Base-by-base conservation (phyloP, 2,888 invertebrate species). In the Rosalia funebris region DNA sequence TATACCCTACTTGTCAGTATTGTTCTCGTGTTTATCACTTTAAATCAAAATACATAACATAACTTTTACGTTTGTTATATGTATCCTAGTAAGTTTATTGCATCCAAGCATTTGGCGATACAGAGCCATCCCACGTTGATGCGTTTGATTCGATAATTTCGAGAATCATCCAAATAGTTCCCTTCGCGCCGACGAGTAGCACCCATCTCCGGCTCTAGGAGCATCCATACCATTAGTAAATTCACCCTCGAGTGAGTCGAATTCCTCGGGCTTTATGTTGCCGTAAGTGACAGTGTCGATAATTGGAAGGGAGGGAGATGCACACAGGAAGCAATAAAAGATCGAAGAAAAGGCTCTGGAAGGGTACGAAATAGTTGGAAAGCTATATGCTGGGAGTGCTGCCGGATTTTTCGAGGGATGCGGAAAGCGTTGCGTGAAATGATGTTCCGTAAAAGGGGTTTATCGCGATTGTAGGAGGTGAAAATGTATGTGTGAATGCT, bases 251-350 rank as follows among this genome's bases (percentile, higher is more conserved):
- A 64, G 59, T 60, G 54, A 60, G 62, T 54, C 37, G 60, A 59
- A 65, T 65, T 65, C 57, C 65, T 65, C 66, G 66, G 70, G 70
- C 73, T 76, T 75, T 74, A 72, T 72, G 72, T 70, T 68, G 65
- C 65, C 71, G 57, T 61, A 74, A 75, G 74, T 75, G 76, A 75
- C 76, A 75, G 72, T 72, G 66, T 64, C 71, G 72, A 75, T 77
- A 77, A 77, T 77, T 76, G 77, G 73, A 65, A 70, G 63, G 71
- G 74, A 70, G 68, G 57, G 70, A 66, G 68, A 71, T 62, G 62
- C 62, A 69, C 60, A 63, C 55, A 48, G 54, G 60, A 62, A 58
- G 60, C 57, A 62, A 65, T 68, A 63, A 65, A 62, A 68, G 63
- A 66, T 62, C 60, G 62, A 48, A 42, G 42, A 59, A 59, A 58